Evolutionary conservation across 2,888 invertebrate species (phyloP).

Genomic region (Cosmia trapezina): DNA sequence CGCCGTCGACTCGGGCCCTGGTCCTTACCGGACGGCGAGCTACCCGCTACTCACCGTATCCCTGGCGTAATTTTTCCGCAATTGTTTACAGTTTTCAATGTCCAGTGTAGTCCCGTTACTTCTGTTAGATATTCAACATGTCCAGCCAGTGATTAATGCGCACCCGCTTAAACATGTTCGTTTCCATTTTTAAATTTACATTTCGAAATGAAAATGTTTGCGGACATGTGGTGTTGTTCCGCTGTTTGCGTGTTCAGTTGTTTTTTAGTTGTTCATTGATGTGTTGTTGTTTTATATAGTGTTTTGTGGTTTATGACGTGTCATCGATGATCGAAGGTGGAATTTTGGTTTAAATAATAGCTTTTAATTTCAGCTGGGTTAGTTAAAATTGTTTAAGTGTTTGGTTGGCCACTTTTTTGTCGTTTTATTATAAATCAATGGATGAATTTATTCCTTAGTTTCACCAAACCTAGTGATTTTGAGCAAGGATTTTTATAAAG

Average conservation of each 20-base stretch:
- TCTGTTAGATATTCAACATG: conserved; percentile 61
- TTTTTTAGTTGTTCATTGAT: conserved; percentile 38
- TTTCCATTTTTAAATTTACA: conserved; percentile 64
- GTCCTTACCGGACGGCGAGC: no score
- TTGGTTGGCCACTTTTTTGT: neutral
- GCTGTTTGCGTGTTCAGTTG: conserved; percentile 30
- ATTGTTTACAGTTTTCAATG: conserved; percentile 59
- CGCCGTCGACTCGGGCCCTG: no score
- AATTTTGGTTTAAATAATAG: conserved; percentile 3
- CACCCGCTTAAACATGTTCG: conserved; percentile 61
- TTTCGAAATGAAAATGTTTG: conserved; percentile 66
- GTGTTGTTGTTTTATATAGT: conserved; percentile 31
- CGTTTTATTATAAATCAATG: neutral
- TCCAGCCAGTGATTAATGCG: conserved; percentile 63
- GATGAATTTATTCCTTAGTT: neutral
- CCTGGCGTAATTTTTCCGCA: conserved; percentile 53
- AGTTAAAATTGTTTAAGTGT: neutral
- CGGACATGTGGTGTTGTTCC: conserved; percentile 44
- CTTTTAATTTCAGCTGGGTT: neutral
- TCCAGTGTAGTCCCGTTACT: conserved; percentile 48
- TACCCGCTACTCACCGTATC: no score
- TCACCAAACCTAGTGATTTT: neutral
- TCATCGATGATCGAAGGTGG: neutral
- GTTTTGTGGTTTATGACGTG: conserved; percentile 19
- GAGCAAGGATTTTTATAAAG: neutral